A percentile compares a stretch with the other conserved stretches of the same genome.
Evolutionary conservation across 2,888 invertebrate genomes (phyloP).

Genomic region (Steinernema scapterisci): DNA sequence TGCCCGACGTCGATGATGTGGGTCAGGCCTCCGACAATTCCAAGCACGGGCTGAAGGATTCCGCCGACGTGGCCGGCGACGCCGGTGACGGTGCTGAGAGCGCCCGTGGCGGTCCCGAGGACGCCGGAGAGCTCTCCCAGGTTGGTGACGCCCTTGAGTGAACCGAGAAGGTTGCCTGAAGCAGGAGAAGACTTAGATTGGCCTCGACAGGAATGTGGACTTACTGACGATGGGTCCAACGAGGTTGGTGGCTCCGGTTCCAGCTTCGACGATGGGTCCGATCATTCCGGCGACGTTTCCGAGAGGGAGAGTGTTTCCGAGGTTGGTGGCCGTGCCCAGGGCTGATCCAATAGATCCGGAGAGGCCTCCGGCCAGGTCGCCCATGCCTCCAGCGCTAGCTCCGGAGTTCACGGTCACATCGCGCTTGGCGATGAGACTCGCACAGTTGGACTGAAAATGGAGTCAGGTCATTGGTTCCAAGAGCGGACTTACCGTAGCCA

Average conservation of each 20-base stretch:
- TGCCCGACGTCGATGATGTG: neutral
- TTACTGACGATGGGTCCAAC: neutral
- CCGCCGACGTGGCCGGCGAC: neutral
- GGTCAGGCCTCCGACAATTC: neutral
- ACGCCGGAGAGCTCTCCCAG: neutral
- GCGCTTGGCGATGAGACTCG: neutral
- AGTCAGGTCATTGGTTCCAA: too few species aligned
- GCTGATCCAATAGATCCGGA: neutral
- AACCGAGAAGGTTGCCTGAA: neutral
- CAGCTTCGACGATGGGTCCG: neutral
- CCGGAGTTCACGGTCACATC: too few species aligned
- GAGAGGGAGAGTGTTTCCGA: neutral
- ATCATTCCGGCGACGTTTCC: neutral
- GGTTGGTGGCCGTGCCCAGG: neutral
- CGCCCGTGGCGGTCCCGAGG: neutral
- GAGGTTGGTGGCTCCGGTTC: neutral
- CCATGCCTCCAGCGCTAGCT: neutral
- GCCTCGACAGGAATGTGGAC: too few species aligned
- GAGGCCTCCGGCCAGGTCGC: neutral
- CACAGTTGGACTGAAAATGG: too few species aligned
- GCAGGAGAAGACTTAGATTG: too few species aligned
- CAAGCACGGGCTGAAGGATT: neutral
- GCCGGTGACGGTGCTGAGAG: neutral
- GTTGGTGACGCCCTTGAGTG: neutral
- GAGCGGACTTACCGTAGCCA: too few species aligned